Evolutionary conservation across 1,140 invertebrate genomes (phyloP), one percentile per base, ranked within the genome.

Genomic region (Caenorhabditis tropicalis): DNA sequence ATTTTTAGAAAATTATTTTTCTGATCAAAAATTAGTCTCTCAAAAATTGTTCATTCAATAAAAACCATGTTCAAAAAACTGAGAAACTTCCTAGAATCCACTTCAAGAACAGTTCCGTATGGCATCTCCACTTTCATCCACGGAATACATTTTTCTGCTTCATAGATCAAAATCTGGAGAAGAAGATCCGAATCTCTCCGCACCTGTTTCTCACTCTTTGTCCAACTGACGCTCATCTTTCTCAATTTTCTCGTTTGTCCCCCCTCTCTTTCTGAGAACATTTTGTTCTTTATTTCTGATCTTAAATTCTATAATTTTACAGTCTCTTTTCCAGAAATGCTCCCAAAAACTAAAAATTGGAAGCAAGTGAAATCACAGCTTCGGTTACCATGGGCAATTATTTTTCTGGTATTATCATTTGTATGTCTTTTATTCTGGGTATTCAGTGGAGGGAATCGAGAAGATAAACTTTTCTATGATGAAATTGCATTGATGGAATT

Each of bases 121-220:
- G 12, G 24, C 7, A 21, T 15, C 15, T 46, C 24, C 58, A n/a
- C n/a, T n/a, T n/a, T n/a, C n/a, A n/a, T n/a, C n/a, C n/a, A n/a
- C n/a, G 29, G 19, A 15, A 74, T 33, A 19, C 29, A 7, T n/a
- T 74, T 12, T 74, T 74, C 7, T n/a, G 27, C 24, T 15, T 0
- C 21, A 36, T 5, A 21, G 65, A 74, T 74, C 10, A 74, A 9
- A 24, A 74, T 74, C 65, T 46, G 9, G 5, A 24, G n/a, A 21
- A 74, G 65, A 21, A 74, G 65, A 74, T 74, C 21, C 36, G 9
- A 74, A 74, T 74, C 65, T 74, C 65, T 39, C 36, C 65, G 65
- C 29, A 74, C 65, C 65, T 74, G 65, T 31, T 74, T 74, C 24
- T 56, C 65, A 27, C 33, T 74, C 36, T 31, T 74, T 74, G n/a